Conservation (phyloP, 2,888 invertebrate genomes). For the Hipparchia sbordonii region DNA sequence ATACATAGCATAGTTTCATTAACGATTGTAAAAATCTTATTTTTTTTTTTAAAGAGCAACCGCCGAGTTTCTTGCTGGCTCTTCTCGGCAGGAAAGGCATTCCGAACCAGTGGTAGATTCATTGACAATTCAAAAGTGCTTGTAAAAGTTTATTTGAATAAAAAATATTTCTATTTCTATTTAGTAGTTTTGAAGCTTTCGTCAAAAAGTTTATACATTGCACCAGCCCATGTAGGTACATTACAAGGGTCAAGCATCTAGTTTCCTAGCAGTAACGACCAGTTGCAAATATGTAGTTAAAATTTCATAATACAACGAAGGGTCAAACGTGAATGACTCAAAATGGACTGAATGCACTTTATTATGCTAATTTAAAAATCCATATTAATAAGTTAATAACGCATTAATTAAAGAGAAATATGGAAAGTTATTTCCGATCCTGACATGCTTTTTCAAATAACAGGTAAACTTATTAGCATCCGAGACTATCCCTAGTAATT, state of each 20-base stretch:
- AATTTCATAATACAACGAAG: constrained; percentile 11
- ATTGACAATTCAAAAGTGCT: no score
- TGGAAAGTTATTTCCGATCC: not conserved
- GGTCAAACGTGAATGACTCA: constrained; percentile 18
- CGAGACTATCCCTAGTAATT: not conserved
- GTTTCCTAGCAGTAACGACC: not conserved
- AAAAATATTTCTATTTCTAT: no score
- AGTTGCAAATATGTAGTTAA: not conserved
- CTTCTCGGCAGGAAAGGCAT: no score
- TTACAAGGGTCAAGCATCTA: not conserved
- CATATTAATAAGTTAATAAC: constrained; percentile 26
- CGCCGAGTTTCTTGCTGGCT: no score
- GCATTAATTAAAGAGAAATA: constrained; percentile 22
- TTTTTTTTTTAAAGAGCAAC: no score
- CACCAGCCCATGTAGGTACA: no score
- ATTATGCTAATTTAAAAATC: constrained; percentile 14
- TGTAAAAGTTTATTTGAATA: no score
- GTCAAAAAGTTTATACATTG: no score
- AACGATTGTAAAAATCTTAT: no score
- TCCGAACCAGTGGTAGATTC: no score
- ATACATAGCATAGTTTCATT: no score
- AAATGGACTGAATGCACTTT: constrained; percentile 7
- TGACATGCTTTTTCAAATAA: not conserved
- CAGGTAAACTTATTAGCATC: not conserved
- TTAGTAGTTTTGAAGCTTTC: no score